Evolutionary conservation across 2,113 vertebrate species (phyloP).

Genomic region (Jacana jacana): DNA sequence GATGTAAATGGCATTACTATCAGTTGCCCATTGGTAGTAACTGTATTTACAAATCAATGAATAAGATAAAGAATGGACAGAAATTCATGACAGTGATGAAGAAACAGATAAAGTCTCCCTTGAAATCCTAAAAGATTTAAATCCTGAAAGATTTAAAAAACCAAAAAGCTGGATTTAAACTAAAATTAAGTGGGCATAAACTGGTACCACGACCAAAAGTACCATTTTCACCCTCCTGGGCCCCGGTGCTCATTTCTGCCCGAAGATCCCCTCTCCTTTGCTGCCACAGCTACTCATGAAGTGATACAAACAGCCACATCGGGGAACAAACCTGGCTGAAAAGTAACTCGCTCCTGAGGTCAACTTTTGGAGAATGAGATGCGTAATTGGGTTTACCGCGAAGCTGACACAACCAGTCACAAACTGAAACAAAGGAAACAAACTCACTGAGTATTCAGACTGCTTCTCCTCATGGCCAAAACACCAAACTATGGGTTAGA

Average conservation of each 20-base stretch:
- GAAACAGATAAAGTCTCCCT: background rate
- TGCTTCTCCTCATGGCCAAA: background rate
- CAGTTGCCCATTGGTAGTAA: background rate
- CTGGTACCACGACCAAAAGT: background rate
- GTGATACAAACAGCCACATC: rapidly evolving
- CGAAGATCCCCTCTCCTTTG: background rate
- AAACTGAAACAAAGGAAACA: background rate
- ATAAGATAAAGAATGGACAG: background rate
- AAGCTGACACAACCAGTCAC: background rate
- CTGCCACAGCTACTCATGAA: background rate
- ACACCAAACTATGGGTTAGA: background rate
- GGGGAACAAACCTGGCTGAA: background rate
- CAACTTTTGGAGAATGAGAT: background rate
- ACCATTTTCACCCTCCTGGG: background rate
- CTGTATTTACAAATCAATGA: background rate
- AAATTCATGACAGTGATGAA: background rate
- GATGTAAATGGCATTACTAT: background rate
- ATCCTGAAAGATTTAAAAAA: background rate
- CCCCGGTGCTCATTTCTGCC: background rate
- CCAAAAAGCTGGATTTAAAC: background rate
- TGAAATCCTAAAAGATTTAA: background rate
- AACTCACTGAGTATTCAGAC: background rate
- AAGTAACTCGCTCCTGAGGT: background rate
- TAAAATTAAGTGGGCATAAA: background rate
- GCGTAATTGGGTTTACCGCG: background rate